Evolutionary conservation across 2,113 vertebrate species (phyloP), one percentile per base, ranked within the genome.

Genomic region (Dermatemys mawii): DNA sequence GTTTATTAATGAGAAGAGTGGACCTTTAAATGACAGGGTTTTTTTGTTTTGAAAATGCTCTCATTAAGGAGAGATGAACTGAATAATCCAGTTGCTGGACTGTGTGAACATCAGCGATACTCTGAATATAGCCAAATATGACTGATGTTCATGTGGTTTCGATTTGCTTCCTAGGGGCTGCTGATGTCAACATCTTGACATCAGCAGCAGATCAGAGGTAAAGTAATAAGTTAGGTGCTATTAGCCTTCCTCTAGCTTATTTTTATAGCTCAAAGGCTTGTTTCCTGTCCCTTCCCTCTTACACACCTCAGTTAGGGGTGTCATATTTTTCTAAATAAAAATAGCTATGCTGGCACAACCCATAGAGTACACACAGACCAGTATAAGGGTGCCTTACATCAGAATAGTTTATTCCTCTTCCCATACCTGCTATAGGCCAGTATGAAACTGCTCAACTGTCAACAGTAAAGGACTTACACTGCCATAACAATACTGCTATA

Each of bases 61-160:
- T 84, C 19, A 11, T 53, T 22, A 49, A 2, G 48, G 32, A 51
- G 22, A 44, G 13, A 11, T 22, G 38, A 26, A 81, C 73, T 83
- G n/a, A 91, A 53, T 50, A 80, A 57, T 17, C 48, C 46, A 83
- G 53, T 89, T 3, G 26, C 11, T 0, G 3, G 51, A 3, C 1
- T 22, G 29, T 0, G 0, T 44, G 60, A 63, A 32, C 85, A 46
- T n/a, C 53, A 89, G 27, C 46, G n/a, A n/a, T 48, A 14, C 17
- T 82, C 27, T 0, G 0, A 70, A 49, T 53, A 26, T 0, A 63
- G 27, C 21, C 48, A 78, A 82, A 11, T 29, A 50, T 10, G 0
- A 1, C 32, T 46, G 11, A 76, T 46, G 13, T 1, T 63, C 7
- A 26, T 57, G 87, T 32, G 46, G 0, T 0, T 21, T 26, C 13